Percentiles rank a stretch among this genome's conserved stretches.
Evolutionary conservation across 2,797 vertebrate species (phyloP).

Genomic region (Myotis myotis): DNA sequence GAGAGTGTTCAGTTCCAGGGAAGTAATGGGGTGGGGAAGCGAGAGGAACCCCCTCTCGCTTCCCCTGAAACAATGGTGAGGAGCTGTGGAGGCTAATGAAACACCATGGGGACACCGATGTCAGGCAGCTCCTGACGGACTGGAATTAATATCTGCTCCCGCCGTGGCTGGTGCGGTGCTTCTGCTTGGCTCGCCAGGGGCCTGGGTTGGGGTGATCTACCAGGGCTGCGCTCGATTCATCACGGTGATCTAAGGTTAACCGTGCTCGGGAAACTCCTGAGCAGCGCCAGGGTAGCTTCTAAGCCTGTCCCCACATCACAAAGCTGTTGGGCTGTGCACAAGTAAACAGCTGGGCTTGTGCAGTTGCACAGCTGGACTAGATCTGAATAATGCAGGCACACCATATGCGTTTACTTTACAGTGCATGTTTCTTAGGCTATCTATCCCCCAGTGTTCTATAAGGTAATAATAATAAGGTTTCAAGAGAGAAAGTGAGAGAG

Average conservation of each 20-base stretch:
- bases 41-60: neutral
- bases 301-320: neutral
- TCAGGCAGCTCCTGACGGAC: conserved; percentile 36
- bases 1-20: conserved; percentile 33
- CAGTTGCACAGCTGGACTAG: conserved; percentile 45
- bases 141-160: neutral
- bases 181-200: neutral
- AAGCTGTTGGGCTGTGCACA: neutral
- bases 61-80: conserved; percentile 37
- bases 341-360: conserved; percentile 18
- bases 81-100: conserved; percentile 66
- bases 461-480: conserved; percentile 28
- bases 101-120: conserved; percentile 54
- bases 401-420: neutral
- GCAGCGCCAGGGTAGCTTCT: neutral
- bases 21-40: neutral
- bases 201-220: neutral
- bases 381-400: neutral
- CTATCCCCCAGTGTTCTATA: conserved; percentile 28
- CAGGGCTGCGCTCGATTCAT: neutral
- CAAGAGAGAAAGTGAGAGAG: neutral
- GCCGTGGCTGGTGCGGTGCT: neutral
- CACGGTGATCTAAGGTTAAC: neutral
- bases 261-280: neutral
- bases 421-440: neutral